Evolutionary conservation across 2,888 invertebrate species (phyloP).

Genomic region (Eretmocerus hayati): DNA sequence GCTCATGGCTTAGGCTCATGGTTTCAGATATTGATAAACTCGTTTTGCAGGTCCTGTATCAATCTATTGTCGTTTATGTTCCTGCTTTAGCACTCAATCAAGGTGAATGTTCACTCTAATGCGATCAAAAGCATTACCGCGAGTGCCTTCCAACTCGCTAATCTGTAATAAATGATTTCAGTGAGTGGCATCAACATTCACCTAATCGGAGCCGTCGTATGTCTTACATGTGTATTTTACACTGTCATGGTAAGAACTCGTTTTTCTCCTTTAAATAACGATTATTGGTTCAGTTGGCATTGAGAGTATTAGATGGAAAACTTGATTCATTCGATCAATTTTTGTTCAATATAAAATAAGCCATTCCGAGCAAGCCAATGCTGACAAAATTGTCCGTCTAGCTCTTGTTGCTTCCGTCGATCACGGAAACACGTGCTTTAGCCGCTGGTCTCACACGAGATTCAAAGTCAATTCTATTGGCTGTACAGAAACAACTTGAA

Average conservation of each 20-base stretch:
- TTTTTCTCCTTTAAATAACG: too few species aligned
- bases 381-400: too few species aligned
- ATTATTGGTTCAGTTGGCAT: too few species aligned
- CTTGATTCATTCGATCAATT: too few species aligned
- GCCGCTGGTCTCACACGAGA: too few species aligned
- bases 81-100: constrained; percentile 76
- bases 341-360: background rate
- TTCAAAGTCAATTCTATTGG: too few species aligned
- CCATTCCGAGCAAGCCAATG: too few species aligned
- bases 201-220: constrained; percentile 68
- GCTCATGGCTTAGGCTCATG: too few species aligned
- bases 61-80: constrained; percentile 73
- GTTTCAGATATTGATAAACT: background rate
- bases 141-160: constrained; percentile 11
- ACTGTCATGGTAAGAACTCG: constrained; percentile 68
- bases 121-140: background rate
- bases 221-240: constrained; percentile 76
- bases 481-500: too few species aligned
- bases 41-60: constrained; percentile 60
- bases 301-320: too few species aligned
- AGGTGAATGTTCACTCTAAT: constrained; percentile 50
- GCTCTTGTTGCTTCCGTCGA: too few species aligned
- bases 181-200: constrained; percentile 79
- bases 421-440: too few species aligned
- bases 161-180: constrained; percentile 40